Conservation (phyloP, 2,888 invertebrate species). For the Ectobius pallidus region DNA sequence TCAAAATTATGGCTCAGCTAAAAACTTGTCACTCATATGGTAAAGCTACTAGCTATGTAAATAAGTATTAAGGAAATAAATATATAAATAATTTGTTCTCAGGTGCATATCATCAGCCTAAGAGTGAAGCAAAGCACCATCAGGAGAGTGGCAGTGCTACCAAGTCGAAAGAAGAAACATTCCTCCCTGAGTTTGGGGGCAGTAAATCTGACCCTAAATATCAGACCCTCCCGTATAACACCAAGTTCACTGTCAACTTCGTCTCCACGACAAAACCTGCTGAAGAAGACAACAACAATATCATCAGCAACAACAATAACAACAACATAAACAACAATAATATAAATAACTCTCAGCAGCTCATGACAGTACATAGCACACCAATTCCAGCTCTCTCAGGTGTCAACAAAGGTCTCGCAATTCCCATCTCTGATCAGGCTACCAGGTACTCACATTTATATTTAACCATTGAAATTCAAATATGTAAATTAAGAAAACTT, state of each 20-base stretch:
- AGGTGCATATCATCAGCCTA: too few relatives aligned
- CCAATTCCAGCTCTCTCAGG: conserved; percentile 55
- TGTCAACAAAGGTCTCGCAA: conserved; percentile 69
- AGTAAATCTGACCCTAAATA: conserved; percentile 90
- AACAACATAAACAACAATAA: conserved; percentile 45
- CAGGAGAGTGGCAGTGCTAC: not conserved
- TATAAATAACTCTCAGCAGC: conserved; percentile 34
- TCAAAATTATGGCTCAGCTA: too few relatives aligned
- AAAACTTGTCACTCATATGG: too few relatives aligned
- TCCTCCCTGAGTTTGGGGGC: conserved; percentile 71
- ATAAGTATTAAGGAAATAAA: too few relatives aligned
- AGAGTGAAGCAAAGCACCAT: too few relatives aligned
- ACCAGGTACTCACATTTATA: not conserved
- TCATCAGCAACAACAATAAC: conserved; percentile 41
- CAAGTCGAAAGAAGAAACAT: conserved; percentile 56
- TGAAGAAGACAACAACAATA: conserved; percentile 43
- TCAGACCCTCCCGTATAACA: conserved; percentile 89
- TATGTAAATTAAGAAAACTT: too few relatives aligned
- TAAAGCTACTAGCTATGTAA: too few relatives aligned
- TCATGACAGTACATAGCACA: conserved; percentile 44
- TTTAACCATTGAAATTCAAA: too few relatives aligned
- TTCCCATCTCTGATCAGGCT: conserved; percentile 55
- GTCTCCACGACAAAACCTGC: conserved; percentile 42
- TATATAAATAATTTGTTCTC: too few relatives aligned
- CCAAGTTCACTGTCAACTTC: conserved; percentile 75